These are phyloP conservation scores for Platynereis dumerilii DNA, from an alignment of 2,888 invertebrate species.

Conservation along the genomic window DNA sequence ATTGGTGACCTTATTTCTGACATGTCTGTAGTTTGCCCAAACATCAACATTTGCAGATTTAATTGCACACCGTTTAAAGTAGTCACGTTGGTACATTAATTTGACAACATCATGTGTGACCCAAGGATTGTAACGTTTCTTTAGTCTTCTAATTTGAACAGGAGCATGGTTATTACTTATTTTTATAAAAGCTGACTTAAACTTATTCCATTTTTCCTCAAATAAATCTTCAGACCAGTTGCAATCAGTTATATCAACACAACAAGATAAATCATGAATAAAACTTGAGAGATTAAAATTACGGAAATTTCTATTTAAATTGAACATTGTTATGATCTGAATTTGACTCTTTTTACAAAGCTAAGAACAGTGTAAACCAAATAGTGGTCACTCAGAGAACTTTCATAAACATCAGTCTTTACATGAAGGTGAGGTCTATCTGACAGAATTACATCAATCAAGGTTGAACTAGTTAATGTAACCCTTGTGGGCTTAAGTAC, in stretches of 20 bases:
- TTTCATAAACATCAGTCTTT: neutral
- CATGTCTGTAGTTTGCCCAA: neutral
- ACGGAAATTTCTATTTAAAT: neutral
- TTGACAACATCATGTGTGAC: neutral
- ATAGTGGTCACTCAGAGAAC: slow-evolving; percentile 1
- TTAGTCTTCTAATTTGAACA: neutral
- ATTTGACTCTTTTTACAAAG: neutral
- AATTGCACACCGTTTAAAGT: neutral
- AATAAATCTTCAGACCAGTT: neutral
- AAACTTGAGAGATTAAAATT: neutral
- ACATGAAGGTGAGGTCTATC: neutral
- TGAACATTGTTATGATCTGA: neutral
- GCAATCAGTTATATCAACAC: neutral
- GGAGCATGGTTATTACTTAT: neutral
- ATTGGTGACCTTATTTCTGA: slow-evolving; percentile 4
- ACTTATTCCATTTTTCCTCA: neutral
- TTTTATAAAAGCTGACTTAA: neutral
- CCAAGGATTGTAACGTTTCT: neutral
- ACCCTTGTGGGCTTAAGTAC: too few relatives aligned
- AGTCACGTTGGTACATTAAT: slow-evolving; percentile 10
- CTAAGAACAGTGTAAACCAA: neutral
- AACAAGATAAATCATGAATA: neutral
- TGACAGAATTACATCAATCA: neutral
- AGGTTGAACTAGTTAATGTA: too few relatives aligned
- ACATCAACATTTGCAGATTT: neutral